phyloP scores from a whole-genome alignment of 2,888 invertebrate species.

The Eupithecia abbreviata region DNA sequence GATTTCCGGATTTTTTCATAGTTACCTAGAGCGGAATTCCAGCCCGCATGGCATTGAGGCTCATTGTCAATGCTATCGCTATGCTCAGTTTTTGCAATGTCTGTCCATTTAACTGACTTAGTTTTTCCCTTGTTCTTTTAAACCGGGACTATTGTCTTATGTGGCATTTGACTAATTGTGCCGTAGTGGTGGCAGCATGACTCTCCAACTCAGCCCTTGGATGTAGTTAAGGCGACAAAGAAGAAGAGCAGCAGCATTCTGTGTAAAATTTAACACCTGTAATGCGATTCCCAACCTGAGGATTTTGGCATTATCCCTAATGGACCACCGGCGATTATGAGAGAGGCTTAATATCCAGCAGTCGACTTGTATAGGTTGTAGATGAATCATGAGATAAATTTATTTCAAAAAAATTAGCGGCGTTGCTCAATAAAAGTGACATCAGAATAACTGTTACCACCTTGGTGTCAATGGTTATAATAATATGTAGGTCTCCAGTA shows the following conservation, averaged over 20 bases:
- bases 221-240: neutral
- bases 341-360: too few species aligned
- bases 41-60: slow-evolving; percentile 50
- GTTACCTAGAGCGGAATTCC: slow-evolving; percentile 47
- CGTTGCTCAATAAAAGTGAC: too few species aligned
- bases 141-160: neutral
- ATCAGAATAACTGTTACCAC: too few species aligned
- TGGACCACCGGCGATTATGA: too few species aligned
- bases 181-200: too few species aligned
- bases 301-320: neutral
- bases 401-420: too few species aligned
- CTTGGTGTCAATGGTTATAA: too few species aligned
- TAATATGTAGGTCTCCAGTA: too few species aligned
- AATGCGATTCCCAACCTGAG: neutral
- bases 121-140: slow-evolving; percentile 18
- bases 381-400: neutral
- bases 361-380: neutral
- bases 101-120: slow-evolving; percentile 35
- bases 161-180: neutral
- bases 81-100: slow-evolving; percentile 34
- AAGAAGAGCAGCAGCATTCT: neutral
- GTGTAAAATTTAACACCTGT: neutral
- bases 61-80: slow-evolving; percentile 48
- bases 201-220: neutral
- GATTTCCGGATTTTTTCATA: slow-evolving; percentile 53